Conservation (phyloP, 2,797 vertebrate species). For the Borostomias antarcticus region DNA sequence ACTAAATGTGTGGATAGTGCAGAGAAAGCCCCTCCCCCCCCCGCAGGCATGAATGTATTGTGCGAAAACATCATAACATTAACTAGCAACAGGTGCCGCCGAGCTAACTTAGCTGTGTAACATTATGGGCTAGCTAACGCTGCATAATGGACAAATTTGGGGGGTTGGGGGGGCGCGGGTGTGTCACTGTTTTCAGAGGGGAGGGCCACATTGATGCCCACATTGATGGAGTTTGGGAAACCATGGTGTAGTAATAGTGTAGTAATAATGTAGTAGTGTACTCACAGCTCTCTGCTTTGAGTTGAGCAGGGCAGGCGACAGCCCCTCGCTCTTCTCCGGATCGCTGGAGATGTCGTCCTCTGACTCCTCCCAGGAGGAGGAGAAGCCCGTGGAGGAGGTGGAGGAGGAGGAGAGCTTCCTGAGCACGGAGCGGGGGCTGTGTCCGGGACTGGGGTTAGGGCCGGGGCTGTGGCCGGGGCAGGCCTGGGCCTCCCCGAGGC, state of each 20-base stretch:
- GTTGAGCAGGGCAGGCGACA: slow-evolving; percentile 82
- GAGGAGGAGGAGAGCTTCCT: slow-evolving; percentile 97
- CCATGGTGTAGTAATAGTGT: too few species aligned
- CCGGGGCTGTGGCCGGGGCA: slow-evolving; percentile 59
- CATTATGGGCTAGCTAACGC: neutral
- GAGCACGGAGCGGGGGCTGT: slow-evolving; percentile 53
- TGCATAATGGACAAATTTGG: neutral
- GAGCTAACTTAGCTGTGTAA: too few species aligned
- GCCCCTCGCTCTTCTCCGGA: slow-evolving; percentile 85
- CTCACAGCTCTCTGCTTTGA: slow-evolving; percentile 94
- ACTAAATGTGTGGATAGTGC: too few species aligned
- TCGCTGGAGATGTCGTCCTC: slow-evolving; percentile 98
- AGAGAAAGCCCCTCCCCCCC: too few species aligned
- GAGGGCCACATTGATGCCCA: too few species aligned
- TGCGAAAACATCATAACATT: too few species aligned
- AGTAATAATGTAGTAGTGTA: too few species aligned
- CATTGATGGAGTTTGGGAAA: too few species aligned
- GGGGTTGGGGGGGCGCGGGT: too few species aligned
- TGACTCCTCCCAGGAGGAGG: slow-evolving; percentile 96
- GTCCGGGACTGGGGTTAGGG: slow-evolving; percentile 62
- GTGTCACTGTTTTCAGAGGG: too few species aligned
- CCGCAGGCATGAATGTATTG: too few species aligned
- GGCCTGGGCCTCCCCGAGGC: slow-evolving; percentile 56
- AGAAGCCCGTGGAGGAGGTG: slow-evolving; percentile 94
- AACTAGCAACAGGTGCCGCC: too few species aligned